Evolutionary conservation across 2,888 invertebrate genomes (phyloP).

Genomic region (Fragum sueziense): DNA sequence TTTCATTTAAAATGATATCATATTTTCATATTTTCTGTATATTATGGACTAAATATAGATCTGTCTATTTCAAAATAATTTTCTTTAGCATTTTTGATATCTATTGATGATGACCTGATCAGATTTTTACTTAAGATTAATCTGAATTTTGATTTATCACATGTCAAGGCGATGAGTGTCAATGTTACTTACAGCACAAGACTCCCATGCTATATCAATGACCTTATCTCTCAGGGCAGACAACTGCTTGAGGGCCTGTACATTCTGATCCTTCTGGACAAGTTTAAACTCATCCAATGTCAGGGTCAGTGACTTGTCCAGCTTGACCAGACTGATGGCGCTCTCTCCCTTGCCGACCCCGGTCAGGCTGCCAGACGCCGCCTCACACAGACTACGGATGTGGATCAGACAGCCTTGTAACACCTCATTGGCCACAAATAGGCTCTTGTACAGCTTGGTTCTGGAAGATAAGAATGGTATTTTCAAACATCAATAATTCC

Average conservation of each 20-base stretch:
- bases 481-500: too few species aligned
- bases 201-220: conserved; percentile 79
- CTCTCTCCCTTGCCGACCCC: conserved; percentile 66
- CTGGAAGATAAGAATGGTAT: conserved; percentile 66
- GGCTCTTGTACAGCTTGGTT: conserved; percentile 67
- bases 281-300: conserved; percentile 77
- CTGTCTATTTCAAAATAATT: too few species aligned
- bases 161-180: too few species aligned
- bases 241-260: conserved; percentile 71
- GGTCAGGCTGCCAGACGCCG: conserved; percentile 74
- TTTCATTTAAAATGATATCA: too few species aligned
- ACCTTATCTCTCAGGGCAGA: conserved; percentile 74
- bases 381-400: conserved; percentile 78
- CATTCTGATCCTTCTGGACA: conserved; percentile 71
- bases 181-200: conserved; percentile 80
- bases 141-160: too few species aligned
- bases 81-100: too few species aligned
- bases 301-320: conserved; percentile 72
- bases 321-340: conserved; percentile 72
- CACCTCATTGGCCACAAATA: conserved; percentile 81
- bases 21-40: too few species aligned
- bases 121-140: too few species aligned
- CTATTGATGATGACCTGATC: too few species aligned
- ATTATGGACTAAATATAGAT: too few species aligned
- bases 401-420: conserved; percentile 81